Evolutionary conservation across 2,797 vertebrate species (phyloP), one percentile per base, ranked within the genome.

Genomic region (Poeciliopsis infans): DNA sequence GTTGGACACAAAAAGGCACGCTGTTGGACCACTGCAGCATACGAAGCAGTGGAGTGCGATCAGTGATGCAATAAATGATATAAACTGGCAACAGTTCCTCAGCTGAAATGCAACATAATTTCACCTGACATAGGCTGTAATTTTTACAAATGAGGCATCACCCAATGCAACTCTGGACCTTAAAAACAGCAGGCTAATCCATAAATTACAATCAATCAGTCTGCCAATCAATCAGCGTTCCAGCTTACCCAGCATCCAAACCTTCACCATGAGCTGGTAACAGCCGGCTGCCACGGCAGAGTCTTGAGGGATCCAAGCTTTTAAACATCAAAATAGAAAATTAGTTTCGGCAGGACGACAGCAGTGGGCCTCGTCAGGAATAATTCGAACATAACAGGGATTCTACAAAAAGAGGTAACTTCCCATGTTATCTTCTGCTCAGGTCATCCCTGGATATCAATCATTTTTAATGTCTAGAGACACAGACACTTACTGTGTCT

Each of bases 141-240:
- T 87, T 85, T 79, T 89, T 91, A 93, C 88, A 94, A 90, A 94
- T 87, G 90, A 92, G 81, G 87, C 92, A 84, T 79, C 91, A 88
- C 66, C 81, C 13, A 49, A 74, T 16, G 49, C 73, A 77, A 82
- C 66, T 43, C 57, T 15, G 28, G 61, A 81, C 66, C 84, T 83
- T 79, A 83, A 79, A 83, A 71, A 53, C 78, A 72, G 78, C 74
- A 39, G 81, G 79, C 84, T 85, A 76, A 90, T 77, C 59, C 83
- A 90, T 90, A 84, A 91, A 92, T 87, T 91, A 91, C 88, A 94
- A 90, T 89, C 87, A 92, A 86, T 94, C 84, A 89, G 86, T 79
- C 79, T 78, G 57, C 72, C 83, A 66, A 85, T 93, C 91, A 93
- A 89, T 94, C 92, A 90, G 76, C n/a, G 43, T 86, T 83, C 69